phyloP scores from a whole-genome alignment of 2,113 vertebrate genomes.

The Jacana jacana region DNA sequence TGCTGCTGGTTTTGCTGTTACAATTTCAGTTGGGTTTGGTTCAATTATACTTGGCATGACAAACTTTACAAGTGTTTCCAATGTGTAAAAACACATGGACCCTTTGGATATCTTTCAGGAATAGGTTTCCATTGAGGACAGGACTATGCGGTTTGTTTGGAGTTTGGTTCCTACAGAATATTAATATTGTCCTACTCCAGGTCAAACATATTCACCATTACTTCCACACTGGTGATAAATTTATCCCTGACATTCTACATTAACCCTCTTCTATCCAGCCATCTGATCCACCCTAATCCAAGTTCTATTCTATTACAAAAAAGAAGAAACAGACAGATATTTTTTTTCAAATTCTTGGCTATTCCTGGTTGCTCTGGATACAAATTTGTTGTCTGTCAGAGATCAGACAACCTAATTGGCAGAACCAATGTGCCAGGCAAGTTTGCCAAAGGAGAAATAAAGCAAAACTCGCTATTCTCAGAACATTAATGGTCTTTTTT shows the following conservation, averaged over 20 bases:
- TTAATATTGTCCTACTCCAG: neutral
- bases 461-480: neutral
- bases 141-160: neutral
- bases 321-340: neutral
- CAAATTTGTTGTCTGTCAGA: neutral
- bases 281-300: neutral
- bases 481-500: neutral
- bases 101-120: constrained; percentile 17
- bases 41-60: constrained; percentile 24
- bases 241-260: neutral
- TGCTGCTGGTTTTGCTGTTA: constrained; percentile 18
- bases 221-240: neutral
- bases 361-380: neutral
- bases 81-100: constrained; percentile 1
- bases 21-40: neutral
- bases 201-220: neutral
- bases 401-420: neutral
- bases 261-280: neutral
- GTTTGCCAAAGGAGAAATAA: neutral
- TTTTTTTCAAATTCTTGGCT: neutral
- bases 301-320: neutral
- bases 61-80: constrained; percentile 10
- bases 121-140: neutral
- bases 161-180: neutral
- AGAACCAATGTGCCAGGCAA: neutral